Percentiles rank a stretch among this genome's conserved stretches.
Evolutionary conservation across 2,888 invertebrate species (phyloP).

Genomic region (Polymixis flavicincta): DNA sequence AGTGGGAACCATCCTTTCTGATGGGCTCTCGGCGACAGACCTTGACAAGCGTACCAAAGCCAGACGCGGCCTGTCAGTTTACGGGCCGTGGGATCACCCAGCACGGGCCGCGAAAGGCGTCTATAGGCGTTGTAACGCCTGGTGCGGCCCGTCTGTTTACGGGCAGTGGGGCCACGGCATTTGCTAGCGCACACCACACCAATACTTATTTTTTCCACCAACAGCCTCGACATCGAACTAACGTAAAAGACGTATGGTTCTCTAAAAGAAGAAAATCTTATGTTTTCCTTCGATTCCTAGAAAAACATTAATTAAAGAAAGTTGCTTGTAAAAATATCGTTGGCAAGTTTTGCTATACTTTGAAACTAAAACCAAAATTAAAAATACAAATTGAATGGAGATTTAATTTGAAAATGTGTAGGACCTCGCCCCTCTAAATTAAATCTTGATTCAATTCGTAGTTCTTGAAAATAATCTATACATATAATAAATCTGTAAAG

Average conservation of each 20-base stretch:
- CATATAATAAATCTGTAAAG: too few relatives aligned
- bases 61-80: too few relatives aligned
- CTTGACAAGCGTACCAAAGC: too few relatives aligned
- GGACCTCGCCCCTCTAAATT: neutral
- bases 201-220: neutral
- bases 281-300: neutral
- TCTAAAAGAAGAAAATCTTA: neutral
- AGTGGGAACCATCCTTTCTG: too few relatives aligned
- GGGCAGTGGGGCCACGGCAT: too few relatives aligned
- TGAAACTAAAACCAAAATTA: neutral
- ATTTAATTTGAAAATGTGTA: neutral
- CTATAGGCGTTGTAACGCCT: too few relatives aligned
- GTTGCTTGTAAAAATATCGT: neutral
- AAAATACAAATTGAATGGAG: neutral
- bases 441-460: neutral
- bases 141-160: too few relatives aligned
- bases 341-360: neutral
- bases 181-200: neutral
- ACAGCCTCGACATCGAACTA: neutral
- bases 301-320: neutral
- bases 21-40: too few relatives aligned
- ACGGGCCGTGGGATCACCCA: too few relatives aligned
- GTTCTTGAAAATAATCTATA: neutral
- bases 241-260: neutral
- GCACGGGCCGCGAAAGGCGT: too few relatives aligned